Percentiles rank a stretch among this genome's conserved stretches.
phyloP scores from a whole-genome alignment of 2,113 vertebrate species.

The Dryoscopus gambensis region DNA sequence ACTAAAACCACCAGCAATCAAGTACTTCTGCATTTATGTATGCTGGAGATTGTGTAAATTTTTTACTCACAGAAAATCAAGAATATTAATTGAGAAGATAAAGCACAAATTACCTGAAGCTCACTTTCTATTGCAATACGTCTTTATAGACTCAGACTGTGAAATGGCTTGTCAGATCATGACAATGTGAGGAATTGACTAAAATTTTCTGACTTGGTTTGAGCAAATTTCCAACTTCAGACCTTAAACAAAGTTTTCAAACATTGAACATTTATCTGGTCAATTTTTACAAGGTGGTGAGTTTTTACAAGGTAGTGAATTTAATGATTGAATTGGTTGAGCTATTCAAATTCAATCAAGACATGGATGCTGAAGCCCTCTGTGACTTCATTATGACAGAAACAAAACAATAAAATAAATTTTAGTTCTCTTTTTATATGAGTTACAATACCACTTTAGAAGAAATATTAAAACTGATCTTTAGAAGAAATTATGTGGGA shows the following conservation, averaged over 20 bases:
- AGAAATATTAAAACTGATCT: not conserved
- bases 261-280: not conserved
- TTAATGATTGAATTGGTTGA: not conserved
- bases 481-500: not conserved
- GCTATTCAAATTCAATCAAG: not conserved
- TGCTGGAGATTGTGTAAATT: not conserved
- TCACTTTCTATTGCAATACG: not conserved
- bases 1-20: not conserved
- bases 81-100: not conserved
- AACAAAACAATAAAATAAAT: not conserved
- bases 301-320: not conserved
- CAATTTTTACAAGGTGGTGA: not conserved
- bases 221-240: not conserved
- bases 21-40: not conserved
- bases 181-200: not conserved
- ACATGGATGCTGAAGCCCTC: not conserved
- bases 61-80: not conserved
- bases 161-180: not conserved
- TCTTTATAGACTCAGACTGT: not conserved
- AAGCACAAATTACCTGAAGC: not conserved
- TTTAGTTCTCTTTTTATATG: not conserved
- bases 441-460: not conserved
- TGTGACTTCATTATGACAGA: not conserved
- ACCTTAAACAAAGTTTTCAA: not conserved
- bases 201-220: not conserved